Base-by-base conservation (phyloP, 2,113 vertebrate species). In the Elephas maximus region DNA sequence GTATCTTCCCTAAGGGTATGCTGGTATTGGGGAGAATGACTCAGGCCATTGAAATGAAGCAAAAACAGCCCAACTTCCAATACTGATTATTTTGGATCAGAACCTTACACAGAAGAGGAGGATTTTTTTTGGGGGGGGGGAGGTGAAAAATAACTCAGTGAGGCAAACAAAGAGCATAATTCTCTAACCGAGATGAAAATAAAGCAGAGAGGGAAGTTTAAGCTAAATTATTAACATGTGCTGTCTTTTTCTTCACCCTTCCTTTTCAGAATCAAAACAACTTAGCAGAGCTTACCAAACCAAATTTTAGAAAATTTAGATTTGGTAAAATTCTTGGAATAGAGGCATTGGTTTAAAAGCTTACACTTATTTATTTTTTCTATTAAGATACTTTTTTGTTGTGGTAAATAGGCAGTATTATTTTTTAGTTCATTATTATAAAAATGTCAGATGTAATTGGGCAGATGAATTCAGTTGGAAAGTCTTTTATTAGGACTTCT, bases 1-100 rank as follows among this genome's bases (percentile, higher is more conserved):
- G 94, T 97, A 96, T 98, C 98, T 98, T 99, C 98, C 98, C 98
- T 98, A 81, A 98, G 98, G 98, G 98, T 97, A 97, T 93, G 96
- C 87, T 98, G 98, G 97, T 97, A 95, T 88, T 98, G 97, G 98
- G 98, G 98, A 97, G 85, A 96, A 97, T 99, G 98, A 99, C 98
- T 99, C 98, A 99, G 93, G 96, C 82, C 87, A 20, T 94, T 98
- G 96, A 98, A 98, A 98, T 96, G 62, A 98, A 98, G 96, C 96
- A 96, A 98, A 98, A 98, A 97, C 97, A 98, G 94, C 86, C 63
- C 88, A 90, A 93, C 91, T 97, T 98, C 92, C 96, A 97, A 97
- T 97, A 98, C 93, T 97, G 97, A 97, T 97, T 97, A 97, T 97
- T 98, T 88, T 97, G 91, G 97, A 71, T 77, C 97, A 91, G 94